A percentile compares a stretch with the other conserved stretches of the same genome.
phyloP scores from a whole-genome alignment of 1,140 invertebrate genomes.

The Sminthurides bifidus region DNA sequence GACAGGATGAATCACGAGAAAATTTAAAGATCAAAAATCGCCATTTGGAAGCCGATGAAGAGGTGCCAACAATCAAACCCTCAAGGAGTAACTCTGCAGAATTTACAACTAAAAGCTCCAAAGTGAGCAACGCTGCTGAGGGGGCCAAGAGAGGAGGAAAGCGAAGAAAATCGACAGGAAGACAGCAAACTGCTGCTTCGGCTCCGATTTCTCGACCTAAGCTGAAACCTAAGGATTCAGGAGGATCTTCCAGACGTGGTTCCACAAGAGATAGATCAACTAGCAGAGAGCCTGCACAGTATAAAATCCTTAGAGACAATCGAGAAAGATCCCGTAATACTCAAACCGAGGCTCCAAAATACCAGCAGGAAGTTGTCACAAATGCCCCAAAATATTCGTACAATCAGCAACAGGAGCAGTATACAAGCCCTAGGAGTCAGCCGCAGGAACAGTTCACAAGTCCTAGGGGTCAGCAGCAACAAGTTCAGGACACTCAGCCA shows the following conservation, averaged over 20 bases:
- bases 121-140: not conserved
- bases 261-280: not conserved
- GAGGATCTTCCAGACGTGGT: not conserved
- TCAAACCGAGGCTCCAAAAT: no score
- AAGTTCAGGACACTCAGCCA: no score
- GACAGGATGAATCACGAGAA: not conserved
- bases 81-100: not conserved
- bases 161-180: not conserved
- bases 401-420: no score
- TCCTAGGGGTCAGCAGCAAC: no score
- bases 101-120: not conserved
- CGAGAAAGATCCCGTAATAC: slow-evolving; percentile 5
- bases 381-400: no score
- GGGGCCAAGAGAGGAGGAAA: slow-evolving; percentile 2
- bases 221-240: not conserved
- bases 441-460: no score
- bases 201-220: not conserved
- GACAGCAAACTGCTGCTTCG: not conserved
- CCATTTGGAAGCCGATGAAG: not conserved
- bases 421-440: no score
- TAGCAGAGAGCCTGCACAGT: not conserved
- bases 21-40: slow-evolving; percentile 2
- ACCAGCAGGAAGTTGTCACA: no score
- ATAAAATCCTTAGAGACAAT: slow-evolving; percentile 11
- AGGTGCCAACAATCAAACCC: not conserved